Conservation (phyloP, 2,888 invertebrate genomes). For the Papilio protenor region DNA sequence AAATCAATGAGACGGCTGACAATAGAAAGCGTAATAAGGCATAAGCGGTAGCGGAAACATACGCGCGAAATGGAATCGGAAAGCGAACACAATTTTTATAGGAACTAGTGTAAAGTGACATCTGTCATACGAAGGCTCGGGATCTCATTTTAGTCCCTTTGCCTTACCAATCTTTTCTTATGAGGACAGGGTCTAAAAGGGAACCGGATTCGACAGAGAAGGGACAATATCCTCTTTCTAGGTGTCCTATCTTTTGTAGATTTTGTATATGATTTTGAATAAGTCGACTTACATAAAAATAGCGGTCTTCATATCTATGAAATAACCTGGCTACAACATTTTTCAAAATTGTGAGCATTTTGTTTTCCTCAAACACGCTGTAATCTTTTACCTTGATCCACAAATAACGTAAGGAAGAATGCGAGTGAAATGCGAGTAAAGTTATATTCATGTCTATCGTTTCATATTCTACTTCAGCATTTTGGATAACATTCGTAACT, state of each 20-base stretch:
- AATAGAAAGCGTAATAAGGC: slow-evolving; percentile 50
- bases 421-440: slow-evolving; percentile 43
- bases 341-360: background rate
- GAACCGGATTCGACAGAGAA: no score
- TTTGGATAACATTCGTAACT: slow-evolving; percentile 21
- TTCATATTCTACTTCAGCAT: slow-evolving; percentile 39
- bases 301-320: background rate
- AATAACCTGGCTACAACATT: background rate
- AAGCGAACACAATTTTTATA: background rate
- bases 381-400: slow-evolving; percentile 42
- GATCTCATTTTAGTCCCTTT: background rate
- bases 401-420: slow-evolving; percentile 42
- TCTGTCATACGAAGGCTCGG: background rate
- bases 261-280: no score
- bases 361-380: background rate
- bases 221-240: no score
- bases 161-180: no score
- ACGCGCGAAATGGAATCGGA: background rate
- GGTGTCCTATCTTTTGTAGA: no score
- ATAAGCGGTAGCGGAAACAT: slow-evolving; percentile 42
- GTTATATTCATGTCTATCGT: slow-evolving; percentile 44
- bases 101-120: background rate
- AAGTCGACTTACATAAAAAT: background rate
- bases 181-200: background rate
- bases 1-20: slow-evolving; percentile 65